A percentile compares a stretch with the other conserved stretches of the same genome.
phyloP scores from a whole-genome alignment of 2,888 invertebrate genomes.

The Drosophila longiperda region DNA sequence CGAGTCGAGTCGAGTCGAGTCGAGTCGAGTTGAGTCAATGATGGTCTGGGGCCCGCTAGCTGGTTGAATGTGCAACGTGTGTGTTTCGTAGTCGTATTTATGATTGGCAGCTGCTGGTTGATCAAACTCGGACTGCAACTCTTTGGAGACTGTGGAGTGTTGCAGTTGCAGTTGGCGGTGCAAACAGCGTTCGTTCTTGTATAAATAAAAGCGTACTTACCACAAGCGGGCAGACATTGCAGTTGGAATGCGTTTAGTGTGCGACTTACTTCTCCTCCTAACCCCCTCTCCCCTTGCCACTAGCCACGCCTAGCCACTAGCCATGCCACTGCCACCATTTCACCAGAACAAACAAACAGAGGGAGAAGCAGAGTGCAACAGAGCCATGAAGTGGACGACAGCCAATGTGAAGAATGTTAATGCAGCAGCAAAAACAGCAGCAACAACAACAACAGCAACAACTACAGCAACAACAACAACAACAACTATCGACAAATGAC shows the following conservation, averaged over 20 bases:
- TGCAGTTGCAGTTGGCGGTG: neutral
- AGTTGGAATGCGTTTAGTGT: slow-evolving; percentile 75
- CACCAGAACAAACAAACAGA: neutral
- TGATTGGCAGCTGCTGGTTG: slow-evolving; percentile 68
- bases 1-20: slow-evolving; percentile 15
- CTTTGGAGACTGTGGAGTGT: neutral
- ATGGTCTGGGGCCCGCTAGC: slow-evolving; percentile 15
- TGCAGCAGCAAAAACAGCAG: slow-evolving; percentile 56
- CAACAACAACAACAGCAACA: slow-evolving; percentile 29
- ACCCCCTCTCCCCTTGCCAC: neutral
- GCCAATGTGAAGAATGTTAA: slow-evolving; percentile 79
- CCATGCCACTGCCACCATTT: neutral
- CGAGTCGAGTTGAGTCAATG: slow-evolving; percentile 23
- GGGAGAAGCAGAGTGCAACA: neutral
- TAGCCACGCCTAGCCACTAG: neutral
- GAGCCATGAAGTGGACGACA: slow-evolving; percentile 4
- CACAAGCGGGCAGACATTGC: slow-evolving; percentile 56
- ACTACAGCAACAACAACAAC: slow-evolving; percentile 11
- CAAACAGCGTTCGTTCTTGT: slow-evolving; percentile 72
- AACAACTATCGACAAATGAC: slow-evolving; percentile 29
- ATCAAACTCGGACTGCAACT: neutral
- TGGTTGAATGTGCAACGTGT: slow-evolving; percentile 60
- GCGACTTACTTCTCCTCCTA: slow-evolving; percentile 23
- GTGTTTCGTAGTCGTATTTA: slow-evolving; percentile 72
- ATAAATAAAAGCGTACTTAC: slow-evolving; percentile 70